A percentile compares a stretch with the other conserved stretches of the same genome.
Evolutionary conservation across 2,888 invertebrate genomes (phyloP).

Genomic region (Spilarctia lutea): DNA sequence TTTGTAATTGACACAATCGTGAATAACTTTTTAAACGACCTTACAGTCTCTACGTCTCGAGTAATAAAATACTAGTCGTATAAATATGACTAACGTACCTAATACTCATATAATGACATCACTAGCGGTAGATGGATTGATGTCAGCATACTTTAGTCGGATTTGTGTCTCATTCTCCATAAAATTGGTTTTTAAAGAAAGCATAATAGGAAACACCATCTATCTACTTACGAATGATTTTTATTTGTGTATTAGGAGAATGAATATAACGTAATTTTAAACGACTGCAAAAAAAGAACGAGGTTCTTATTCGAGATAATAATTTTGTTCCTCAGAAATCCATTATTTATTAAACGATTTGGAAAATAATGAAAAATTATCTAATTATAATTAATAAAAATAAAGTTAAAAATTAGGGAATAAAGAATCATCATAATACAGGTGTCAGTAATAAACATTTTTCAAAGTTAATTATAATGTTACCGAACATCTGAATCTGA

Average conservation of each 20-base stretch:
- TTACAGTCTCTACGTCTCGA: background rate
- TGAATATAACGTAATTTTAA: background rate
- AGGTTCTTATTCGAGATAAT: background rate
- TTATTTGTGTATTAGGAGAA: background rate
- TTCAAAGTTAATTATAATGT: background rate
- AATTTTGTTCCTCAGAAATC: background rate
- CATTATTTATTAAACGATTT: too few relatives aligned
- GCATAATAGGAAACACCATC: constrained; percentile 28
- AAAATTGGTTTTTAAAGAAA: constrained; percentile 56
- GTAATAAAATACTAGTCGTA: constrained; percentile 6
- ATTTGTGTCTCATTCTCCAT: constrained; percentile 69
- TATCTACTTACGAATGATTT: background rate
- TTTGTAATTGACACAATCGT: background rate
- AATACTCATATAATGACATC: constrained; percentile 56
- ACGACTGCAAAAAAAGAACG: background rate
- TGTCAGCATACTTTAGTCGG: constrained; percentile 62
- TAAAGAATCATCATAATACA: too few relatives aligned
- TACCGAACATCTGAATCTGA: too few relatives aligned
- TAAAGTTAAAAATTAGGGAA: too few relatives aligned
- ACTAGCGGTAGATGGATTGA: constrained; percentile 57
- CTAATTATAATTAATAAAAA: too few relatives aligned
- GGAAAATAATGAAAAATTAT: too few relatives aligned
- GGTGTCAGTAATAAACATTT: too few relatives aligned
- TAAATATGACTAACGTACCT: constrained; percentile 16
- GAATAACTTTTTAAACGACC: background rate